Percentiles rank a stretch among this genome's conserved stretches.
Conservation (phyloP, 1,140 invertebrate species). For the Neomicropteryx cornuta region DNA sequence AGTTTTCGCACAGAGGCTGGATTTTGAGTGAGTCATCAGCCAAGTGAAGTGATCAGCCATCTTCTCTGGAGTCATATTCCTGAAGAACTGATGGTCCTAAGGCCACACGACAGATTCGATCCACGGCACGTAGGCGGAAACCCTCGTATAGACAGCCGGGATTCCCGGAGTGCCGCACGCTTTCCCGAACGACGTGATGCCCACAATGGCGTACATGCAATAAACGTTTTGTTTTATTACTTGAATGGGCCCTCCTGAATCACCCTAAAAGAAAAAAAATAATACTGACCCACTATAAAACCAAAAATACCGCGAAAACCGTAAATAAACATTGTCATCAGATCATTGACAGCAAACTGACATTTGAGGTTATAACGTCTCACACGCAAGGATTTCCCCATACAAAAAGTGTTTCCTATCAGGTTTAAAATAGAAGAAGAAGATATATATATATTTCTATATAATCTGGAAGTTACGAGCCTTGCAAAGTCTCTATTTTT, state of each 20-base stretch:
- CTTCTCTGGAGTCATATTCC: too few relatives aligned
- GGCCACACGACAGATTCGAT: constrained; percentile 51
- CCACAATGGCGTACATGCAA: constrained; percentile 36
- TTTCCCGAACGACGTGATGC: constrained; percentile 51
- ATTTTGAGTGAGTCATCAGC: too few relatives aligned
- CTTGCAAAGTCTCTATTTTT: too few relatives aligned
- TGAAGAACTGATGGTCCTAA: too few relatives aligned
- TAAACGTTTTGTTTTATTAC: constrained; percentile 22
- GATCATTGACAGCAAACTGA: too few relatives aligned
- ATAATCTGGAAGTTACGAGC: too few relatives aligned
- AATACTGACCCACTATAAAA: constrained; percentile 23
- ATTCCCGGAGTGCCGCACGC: constrained; percentile 39
- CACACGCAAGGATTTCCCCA: background rate
- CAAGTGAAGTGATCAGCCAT: too few relatives aligned
- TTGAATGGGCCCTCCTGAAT: constrained; percentile 44
- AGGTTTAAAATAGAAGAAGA: too few relatives aligned
- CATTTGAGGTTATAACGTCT: constrained; percentile 1
- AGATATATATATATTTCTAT: too few relatives aligned
- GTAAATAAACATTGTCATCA: too few relatives aligned
- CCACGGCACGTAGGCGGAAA: constrained; percentile 56
- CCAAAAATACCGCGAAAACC: too few relatives aligned
- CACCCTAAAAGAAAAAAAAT: constrained; percentile 41
- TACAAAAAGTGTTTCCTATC: background rate
- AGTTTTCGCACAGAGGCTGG: too few relatives aligned
- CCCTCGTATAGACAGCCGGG: constrained; percentile 56